phyloP scores from a whole-genome alignment of 2,797 vertebrate genomes.

The Brachyalestes nurse region DNA sequence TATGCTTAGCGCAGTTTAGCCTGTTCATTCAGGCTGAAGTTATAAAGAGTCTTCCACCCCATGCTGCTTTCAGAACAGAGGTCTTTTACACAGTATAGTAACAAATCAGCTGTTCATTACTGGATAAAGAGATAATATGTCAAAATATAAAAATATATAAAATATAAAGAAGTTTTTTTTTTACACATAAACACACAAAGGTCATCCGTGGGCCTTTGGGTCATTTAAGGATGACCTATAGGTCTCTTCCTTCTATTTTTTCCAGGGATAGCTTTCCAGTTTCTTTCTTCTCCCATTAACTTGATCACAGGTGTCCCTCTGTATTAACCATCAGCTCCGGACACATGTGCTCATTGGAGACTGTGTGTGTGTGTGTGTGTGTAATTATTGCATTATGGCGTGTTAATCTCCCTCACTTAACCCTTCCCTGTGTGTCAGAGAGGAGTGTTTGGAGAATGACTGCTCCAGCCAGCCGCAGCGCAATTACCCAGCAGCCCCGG shows the following conservation, averaged over 20 bases:
- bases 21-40: no score
- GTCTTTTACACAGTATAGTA: no score
- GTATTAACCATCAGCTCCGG: conserved; percentile 56
- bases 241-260: neutral
- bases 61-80: no score
- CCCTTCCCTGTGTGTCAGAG: conserved; percentile 63
- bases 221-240: neutral
- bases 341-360: conserved; percentile 43
- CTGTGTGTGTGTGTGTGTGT: conserved; percentile 32
- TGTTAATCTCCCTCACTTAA: conserved; percentile 71
- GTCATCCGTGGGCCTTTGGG: no score
- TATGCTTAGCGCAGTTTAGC: no score
- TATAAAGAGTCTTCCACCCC: no score
- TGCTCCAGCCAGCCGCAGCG: conserved; percentile 55
- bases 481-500: conserved; percentile 74
- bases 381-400: conserved; percentile 70
- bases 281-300: neutral
- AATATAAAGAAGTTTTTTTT: no score
- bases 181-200: no score
- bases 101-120: no score
- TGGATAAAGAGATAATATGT: no score
- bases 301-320: conserved; percentile 53
- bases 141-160: no score
- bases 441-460: conserved; percentile 62
- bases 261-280: neutral